Percentiles rank a stretch among this genome's conserved stretches.
These are phyloP conservation scores for Phania funesta DNA, from an alignment of 2,888 invertebrate species.

Conservation along the genomic window DNA sequence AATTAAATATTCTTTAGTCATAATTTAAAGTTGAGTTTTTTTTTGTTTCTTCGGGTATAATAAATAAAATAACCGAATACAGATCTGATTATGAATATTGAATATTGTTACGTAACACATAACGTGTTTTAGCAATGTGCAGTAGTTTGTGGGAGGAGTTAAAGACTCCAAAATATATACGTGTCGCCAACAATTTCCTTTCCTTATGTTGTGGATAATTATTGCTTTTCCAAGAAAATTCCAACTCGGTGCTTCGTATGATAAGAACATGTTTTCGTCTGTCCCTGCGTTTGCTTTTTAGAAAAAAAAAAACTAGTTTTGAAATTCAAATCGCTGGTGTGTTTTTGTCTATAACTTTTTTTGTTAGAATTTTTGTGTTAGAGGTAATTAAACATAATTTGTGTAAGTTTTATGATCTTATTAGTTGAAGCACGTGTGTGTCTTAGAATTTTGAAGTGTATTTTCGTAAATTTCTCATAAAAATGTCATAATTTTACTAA, in stretches of 20 bases:
- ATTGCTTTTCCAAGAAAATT: conserved; percentile 36
- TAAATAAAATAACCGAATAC: not conserved
- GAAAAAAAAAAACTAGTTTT: conserved; percentile 16
- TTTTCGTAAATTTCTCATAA: conserved; percentile 48
- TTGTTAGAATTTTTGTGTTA: not conserved
- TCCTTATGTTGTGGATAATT: conserved; percentile 12
- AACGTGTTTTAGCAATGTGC: not conserved
- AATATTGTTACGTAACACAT: not conserved
- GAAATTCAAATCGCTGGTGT: conserved; percentile 21
- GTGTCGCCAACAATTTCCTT: conserved; percentile 65
- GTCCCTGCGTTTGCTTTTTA: not conserved
- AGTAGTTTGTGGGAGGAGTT: not conserved
- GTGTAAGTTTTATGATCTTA: conserved; percentile 60
- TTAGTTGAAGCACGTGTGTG: conserved; percentile 62
- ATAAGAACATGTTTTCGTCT: not conserved
- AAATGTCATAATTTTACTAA: conserved; percentile 62
- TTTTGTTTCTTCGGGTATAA: not conserved
- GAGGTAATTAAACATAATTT: conserved; percentile 61
- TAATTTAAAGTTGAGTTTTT: not conserved
- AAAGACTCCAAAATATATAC: not conserved
- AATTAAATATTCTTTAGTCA: conserved; percentile 15
- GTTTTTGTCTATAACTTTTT: not conserved
- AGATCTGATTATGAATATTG: conserved; percentile 13
- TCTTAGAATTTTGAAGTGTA: conserved; percentile 32
- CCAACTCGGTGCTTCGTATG: not conserved